phyloP scores from a whole-genome alignment of 1,140 invertebrate genomes.

The Phymorhynchus buccinoides region DNA sequence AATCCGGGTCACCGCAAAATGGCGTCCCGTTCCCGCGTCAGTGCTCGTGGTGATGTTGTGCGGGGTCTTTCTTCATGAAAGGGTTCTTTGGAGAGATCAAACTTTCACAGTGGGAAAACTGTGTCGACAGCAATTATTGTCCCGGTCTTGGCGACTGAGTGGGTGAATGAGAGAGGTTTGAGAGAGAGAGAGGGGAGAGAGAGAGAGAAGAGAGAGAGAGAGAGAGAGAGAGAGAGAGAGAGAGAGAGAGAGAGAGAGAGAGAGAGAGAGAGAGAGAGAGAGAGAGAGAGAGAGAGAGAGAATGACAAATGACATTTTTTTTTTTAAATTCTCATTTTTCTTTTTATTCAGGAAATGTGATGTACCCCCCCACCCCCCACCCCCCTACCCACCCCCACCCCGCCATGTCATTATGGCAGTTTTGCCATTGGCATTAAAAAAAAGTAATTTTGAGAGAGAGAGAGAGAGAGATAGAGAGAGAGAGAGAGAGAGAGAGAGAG shows the following conservation, averaged over 20 bases:
- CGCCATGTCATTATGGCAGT: too few species aligned
- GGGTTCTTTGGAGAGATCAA: not conserved
- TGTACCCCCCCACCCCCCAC: too few species aligned
- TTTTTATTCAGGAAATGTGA: too few species aligned
- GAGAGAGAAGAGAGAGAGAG: too few species aligned
- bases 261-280: not conserved
- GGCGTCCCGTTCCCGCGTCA: not conserved
- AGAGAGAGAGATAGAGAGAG: not conserved
- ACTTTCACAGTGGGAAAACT: not conserved
- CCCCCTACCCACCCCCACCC: too few species aligned
- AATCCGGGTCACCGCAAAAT: not conserved
- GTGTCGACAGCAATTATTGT: not conserved
- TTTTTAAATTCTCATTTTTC: too few species aligned
- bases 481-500: not conserved
- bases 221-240: too few species aligned
- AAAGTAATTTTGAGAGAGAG: too few species aligned
- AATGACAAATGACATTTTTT: not conserved
- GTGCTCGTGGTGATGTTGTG: not conserved
- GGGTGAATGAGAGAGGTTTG: not conserved
- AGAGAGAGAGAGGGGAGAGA: constrained; percentile 4
- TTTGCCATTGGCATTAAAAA: too few species aligned
- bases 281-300: not conserved
- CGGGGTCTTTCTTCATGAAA: not conserved
- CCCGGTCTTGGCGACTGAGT: not conserved
- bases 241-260: not conserved